These are phyloP conservation scores for Tetranychus truncatus DNA, from an alignment of 2,888 invertebrate genomes.

Conservation along the genomic window DNA sequence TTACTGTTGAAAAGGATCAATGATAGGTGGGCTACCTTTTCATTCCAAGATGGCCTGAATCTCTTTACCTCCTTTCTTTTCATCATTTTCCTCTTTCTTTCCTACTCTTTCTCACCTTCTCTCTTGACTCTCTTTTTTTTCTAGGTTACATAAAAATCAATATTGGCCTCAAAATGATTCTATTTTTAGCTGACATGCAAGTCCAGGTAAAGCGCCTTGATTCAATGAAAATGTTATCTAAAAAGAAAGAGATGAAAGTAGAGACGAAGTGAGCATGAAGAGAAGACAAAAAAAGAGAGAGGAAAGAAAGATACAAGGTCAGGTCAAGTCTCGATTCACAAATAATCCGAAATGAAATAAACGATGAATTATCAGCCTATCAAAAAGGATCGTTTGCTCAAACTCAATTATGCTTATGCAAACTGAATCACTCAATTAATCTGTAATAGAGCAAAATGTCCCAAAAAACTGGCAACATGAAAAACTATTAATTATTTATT, in stretches of 20 bases:
- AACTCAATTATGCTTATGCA: not conserved
- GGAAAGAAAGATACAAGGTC: conserved; percentile 4
- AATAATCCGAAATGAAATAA: not conserved
- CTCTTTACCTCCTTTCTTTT: not conserved
- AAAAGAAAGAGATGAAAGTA: not conserved
- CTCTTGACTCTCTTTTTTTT: not conserved
- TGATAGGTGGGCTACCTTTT: not conserved
- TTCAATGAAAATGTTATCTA: not conserved
- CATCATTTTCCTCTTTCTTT: not conserved
- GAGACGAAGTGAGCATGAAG: not conserved
- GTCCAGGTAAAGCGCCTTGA: not conserved
- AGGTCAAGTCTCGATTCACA: conserved; percentile 4
- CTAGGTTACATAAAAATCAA: conserved; percentile 2
- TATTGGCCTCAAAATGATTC: conserved; percentile 1
- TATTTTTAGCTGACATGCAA: not conserved
- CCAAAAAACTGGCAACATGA: not conserved
- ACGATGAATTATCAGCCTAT: not conserved
- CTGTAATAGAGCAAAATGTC: not conserved
- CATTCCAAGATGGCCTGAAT: not conserved
- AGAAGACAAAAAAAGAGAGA: not conserved
- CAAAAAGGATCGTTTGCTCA: not conserved
- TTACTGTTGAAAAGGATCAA: not conserved
- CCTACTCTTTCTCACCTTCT: not conserved
- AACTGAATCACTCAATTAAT: not conserved
- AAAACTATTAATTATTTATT: no score